Base-by-base conservation (phyloP, 2,113 vertebrate species). In the Ardeotis arabs region DNA sequence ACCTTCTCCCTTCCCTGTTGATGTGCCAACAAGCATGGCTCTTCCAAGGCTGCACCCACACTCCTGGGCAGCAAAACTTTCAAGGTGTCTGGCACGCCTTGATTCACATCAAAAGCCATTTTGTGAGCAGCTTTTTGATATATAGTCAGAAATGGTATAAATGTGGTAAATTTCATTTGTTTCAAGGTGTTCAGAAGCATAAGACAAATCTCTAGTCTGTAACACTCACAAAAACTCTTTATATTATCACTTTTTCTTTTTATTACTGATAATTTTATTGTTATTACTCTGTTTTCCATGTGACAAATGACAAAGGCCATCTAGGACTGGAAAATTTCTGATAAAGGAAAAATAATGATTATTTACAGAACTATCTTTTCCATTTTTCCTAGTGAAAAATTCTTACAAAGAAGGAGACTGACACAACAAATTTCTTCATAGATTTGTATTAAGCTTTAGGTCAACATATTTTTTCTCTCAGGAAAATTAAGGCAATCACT, bases 21-120 rank as follows among this genome's bases (percentile, higher is more conserved):
- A 35, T 29, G 20, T 2, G 4, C 15, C 9, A 49, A n/a, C 8
- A 50, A 55, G 17, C 5, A 9, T 2, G 2, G 9, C 3, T 39
- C 4, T 59, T 67, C 24, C 17, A 37, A 68, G 17, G 45, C 60
- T 68, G 9, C 62, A 60, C 24, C 15, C 1, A 1, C 63, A 85
- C 6, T 45, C 20, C 8, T 79, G 25, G 23, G 16, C 29, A 62
- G 14, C 6, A 58, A 55, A 50, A 33, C 8, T 20, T 39, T 41
- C 24, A 21, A 8, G 59, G 18, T 45, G 6, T 35, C 14, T 47
- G 45, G 8, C 20, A n/a, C 9, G 12, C 29, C 64, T 66, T 4
- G 2, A 4, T 59, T 59, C 9, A 64, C 28, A 33, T 56, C 12
- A 86, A 77, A 70, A 50, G 12, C 19, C 23, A 50, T 12, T 7